These are phyloP conservation scores for Acridotheres tristis DNA, from an alignment of 2,797 vertebrate species.

Conservation along the genomic window DNA sequence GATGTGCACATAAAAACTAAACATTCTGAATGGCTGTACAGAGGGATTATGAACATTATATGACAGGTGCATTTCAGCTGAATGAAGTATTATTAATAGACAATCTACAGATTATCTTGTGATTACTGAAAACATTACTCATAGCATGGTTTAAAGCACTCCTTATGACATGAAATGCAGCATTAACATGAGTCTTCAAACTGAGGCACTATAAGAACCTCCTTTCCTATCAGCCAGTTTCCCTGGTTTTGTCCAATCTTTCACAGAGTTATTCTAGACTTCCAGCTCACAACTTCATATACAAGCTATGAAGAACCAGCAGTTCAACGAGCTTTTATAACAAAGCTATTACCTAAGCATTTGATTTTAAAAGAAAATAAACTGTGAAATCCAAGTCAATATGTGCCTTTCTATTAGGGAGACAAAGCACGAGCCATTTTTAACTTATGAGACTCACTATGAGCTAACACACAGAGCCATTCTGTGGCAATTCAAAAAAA, in stretches of 20 bases:
- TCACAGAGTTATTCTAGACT: background rate
- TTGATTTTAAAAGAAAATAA: background rate
- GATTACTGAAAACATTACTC: background rate
- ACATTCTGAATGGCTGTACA: background rate
- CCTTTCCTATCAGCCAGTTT: background rate
- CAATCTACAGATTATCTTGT: background rate
- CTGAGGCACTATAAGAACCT: background rate
- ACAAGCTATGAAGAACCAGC: background rate
- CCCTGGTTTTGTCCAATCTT: background rate
- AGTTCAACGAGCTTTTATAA: background rate
- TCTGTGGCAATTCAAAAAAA: background rate
- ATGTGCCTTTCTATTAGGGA: background rate
- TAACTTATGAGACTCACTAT: fast-evolving
- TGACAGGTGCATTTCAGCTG: background rate
- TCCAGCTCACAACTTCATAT: background rate
- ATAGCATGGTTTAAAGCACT: background rate
- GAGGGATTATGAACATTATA: background rate
- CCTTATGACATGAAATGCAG: background rate
- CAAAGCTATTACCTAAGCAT: background rate
- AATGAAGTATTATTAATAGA: background rate
- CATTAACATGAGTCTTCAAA: background rate
- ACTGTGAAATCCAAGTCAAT: background rate
- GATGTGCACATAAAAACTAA: background rate
- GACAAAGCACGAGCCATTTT: background rate
- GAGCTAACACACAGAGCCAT: background rate